Conservation (phyloP, 2,797 vertebrate species). For the Streptopelia turtur region DNA sequence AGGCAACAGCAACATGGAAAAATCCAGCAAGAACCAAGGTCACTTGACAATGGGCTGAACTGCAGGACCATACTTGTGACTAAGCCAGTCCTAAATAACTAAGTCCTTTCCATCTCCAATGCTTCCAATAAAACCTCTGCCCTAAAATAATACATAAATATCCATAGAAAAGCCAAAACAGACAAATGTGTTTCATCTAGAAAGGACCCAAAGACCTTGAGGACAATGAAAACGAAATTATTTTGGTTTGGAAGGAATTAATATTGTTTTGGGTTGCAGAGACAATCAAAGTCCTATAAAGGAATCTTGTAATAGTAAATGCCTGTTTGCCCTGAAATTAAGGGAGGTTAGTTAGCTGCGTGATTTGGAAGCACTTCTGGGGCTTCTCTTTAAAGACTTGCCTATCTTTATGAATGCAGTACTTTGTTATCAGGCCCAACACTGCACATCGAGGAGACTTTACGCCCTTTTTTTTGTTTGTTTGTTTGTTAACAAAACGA, state of each 20-base stretch:
- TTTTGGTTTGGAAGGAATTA: conserved; percentile 5
- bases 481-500: background rate
- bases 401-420: background rate
- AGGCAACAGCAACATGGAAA: background rate
- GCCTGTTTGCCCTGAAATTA: background rate
- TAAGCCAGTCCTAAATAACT: conserved; percentile 51
- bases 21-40: background rate
- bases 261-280: background rate
- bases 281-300: conserved; percentile 4
- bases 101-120: conserved; percentile 12
- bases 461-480: background rate
- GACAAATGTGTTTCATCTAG: conserved; percentile 1
- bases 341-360: background rate
- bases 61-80: background rate
- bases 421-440: background rate
- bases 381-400: background rate
- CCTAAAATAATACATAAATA: background rate
- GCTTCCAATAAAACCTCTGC: background rate
- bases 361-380: background rate
- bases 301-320: background rate
- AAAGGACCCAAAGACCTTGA: background rate
- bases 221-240: background rate
- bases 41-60: background rate
- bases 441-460: background rate
- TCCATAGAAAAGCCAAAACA: background rate